phyloP scores from a whole-genome alignment of 1,140 invertebrate species.

The Drosophila pachea region DNA sequence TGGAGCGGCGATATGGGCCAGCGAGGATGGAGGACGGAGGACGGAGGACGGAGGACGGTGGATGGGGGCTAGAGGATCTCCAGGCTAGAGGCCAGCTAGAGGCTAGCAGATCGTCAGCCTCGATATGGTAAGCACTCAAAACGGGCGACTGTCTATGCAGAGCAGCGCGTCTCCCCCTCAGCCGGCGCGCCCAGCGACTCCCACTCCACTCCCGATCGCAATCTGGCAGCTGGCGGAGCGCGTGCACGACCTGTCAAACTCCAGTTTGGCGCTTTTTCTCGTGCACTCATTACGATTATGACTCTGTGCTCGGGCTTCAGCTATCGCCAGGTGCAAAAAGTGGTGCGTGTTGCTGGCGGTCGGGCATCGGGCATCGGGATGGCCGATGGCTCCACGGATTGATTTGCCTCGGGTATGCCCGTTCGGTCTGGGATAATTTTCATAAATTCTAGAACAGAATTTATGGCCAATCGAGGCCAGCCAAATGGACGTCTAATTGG shows the following conservation, averaged over 20 bases:
- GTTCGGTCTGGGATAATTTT: conserved; percentile 52
- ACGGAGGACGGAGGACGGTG: conserved; percentile 46
- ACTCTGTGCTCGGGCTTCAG: conserved; percentile 35
- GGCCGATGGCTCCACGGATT: too few species aligned
- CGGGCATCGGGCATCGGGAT: too few species aligned
- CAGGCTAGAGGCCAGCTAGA: too few species aligned
- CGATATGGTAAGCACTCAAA: conserved; percentile 76
- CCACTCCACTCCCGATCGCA: conserved; percentile 25
- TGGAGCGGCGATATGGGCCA: conserved; percentile 20
- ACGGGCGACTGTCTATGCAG: conserved; percentile 65
- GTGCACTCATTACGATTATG: conserved; percentile 77
- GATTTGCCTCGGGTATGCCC: too few species aligned
- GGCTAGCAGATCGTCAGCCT: conserved; percentile 49
- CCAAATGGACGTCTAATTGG: conserved; percentile 64
- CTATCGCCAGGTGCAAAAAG: conserved; percentile 48
- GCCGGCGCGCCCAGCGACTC: not conserved
- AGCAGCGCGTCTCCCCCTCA: conserved; percentile 43
- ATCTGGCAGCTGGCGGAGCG: conserved; percentile 67
- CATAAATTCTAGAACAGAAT: conserved; percentile 61
- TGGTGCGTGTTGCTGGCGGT: too few species aligned
- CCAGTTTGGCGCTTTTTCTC: conserved; percentile 53
- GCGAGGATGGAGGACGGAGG: conserved; percentile 59
- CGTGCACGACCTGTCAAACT: conserved; percentile 74
- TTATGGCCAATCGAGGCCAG: not conserved
- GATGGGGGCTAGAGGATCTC: conserved; percentile 53